Conservation (phyloP, 2,797 vertebrate genomes). For the Decapterus maruadsi region DNA sequence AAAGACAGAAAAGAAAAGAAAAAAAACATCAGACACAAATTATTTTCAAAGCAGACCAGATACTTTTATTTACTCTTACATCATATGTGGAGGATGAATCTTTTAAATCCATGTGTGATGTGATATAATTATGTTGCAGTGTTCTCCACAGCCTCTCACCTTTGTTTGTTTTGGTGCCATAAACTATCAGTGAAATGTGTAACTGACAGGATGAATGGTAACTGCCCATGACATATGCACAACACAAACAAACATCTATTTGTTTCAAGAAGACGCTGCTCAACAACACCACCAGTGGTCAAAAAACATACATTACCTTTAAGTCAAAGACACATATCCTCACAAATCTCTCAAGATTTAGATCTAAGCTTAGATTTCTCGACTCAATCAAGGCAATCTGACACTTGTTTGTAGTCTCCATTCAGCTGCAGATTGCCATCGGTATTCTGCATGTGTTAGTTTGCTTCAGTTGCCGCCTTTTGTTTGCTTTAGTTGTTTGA, state of each 20-base stretch:
- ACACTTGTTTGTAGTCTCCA: background rate
- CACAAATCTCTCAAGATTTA: background rate
- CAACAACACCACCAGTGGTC: background rate
- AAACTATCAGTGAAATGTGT: background rate
- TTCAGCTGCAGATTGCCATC: conserved; percentile 8
- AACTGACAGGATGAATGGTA: background rate
- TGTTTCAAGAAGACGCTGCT: background rate
- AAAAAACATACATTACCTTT: background rate
- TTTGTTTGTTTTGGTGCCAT: background rate
- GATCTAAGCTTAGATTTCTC: background rate
- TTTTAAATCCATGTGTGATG: too few relatives aligned
- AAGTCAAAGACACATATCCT: background rate
- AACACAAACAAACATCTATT: background rate
- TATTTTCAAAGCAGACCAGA: too few relatives aligned
- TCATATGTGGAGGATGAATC: too few relatives aligned
- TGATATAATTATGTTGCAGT: too few relatives aligned
- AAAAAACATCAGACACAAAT: too few relatives aligned
- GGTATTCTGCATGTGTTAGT: conserved; percentile 6
- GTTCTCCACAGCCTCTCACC: too few relatives aligned
- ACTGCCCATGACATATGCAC: background rate
- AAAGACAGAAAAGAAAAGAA: too few relatives aligned
- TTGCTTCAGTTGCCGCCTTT: conserved; percentile 1
- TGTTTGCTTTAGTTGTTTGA: background rate
- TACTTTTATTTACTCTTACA: too few relatives aligned
- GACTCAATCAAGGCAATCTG: background rate